These are phyloP conservation scores for Sialis fuliginosa DNA, from an alignment of 2,888 invertebrate genomes.

Conservation along the genomic window DNA sequence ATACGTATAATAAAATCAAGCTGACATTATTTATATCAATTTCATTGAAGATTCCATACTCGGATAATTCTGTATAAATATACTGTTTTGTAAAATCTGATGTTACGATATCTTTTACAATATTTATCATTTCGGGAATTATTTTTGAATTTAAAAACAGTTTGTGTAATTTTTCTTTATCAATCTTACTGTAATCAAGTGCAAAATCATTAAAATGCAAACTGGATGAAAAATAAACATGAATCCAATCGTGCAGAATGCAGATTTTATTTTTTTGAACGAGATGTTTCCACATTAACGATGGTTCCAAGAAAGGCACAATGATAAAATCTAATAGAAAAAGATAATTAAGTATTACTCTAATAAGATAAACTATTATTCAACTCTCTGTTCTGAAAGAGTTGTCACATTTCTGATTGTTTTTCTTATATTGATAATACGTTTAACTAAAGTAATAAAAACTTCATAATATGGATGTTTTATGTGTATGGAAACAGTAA, in stretches of 20 bases:
- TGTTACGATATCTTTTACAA: slow-evolving; percentile 28
- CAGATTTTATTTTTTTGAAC: slow-evolving; percentile 38
- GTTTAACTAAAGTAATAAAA: too few relatives aligned
- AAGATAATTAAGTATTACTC: neutral
- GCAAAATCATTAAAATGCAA: slow-evolving; percentile 20
- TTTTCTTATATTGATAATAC: too few relatives aligned
- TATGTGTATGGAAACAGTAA: too few relatives aligned
- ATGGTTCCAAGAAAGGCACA: slow-evolving; percentile 29
- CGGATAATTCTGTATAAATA: slow-evolving; percentile 38
- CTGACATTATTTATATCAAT: slow-evolving; percentile 36
- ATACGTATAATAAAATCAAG: slow-evolving; percentile 39
- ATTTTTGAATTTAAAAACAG: slow-evolving; percentile 37
- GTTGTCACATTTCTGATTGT: too few relatives aligned
- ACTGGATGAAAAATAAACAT: slow-evolving; percentile 30
- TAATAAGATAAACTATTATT: too few relatives aligned
- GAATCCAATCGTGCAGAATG: slow-evolving; percentile 41
- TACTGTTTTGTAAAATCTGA: slow-evolving; percentile 33
- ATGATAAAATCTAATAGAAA: slow-evolving; percentile 32
- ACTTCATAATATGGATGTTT: too few relatives aligned
- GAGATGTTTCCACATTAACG: slow-evolving; percentile 41
- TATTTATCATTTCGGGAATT: slow-evolving; percentile 36
- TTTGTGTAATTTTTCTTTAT: slow-evolving; percentile 27
- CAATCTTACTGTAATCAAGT: slow-evolving; percentile 21
- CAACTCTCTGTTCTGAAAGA: too few relatives aligned
- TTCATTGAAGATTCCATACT: slow-evolving; percentile 44